A percentile compares a stretch with the other conserved stretches of the same genome.
Conservation (phyloP, 1,140 invertebrate genomes). For the Hycleus phaleratus region DNA sequence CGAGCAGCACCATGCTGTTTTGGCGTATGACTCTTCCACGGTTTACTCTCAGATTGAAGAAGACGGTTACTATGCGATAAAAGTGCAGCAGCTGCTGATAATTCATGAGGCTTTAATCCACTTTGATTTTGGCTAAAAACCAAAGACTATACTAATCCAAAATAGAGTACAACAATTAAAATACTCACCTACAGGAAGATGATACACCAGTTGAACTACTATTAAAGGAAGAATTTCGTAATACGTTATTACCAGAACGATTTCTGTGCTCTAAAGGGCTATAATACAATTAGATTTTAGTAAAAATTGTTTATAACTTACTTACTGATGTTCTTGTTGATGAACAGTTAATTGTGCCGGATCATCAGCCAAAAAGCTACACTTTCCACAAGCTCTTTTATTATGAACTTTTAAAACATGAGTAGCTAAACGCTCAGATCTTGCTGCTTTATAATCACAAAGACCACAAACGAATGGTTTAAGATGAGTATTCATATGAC, state of each 20-base stretch:
- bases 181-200: slow-evolving; percentile 18
- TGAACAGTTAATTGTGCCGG: slow-evolving; percentile 67
- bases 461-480: slow-evolving; percentile 83
- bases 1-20: slow-evolving; percentile 49
- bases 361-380: slow-evolving; percentile 76
- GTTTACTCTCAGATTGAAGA: slow-evolving; percentile 33
- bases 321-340: slow-evolving; percentile 60
- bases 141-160: not conserved
- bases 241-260: slow-evolving; percentile 28
- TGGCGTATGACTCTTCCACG: slow-evolving; percentile 37
- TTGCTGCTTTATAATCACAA: slow-evolving; percentile 85
- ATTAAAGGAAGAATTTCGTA: slow-evolving; percentile 29
- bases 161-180: not conserved
- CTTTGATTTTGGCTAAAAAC: slow-evolving; percentile 10
- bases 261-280: slow-evolving; percentile 39
- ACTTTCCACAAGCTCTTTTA: slow-evolving; percentile 79
- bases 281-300: slow-evolving; percentile 19
- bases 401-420: slow-evolving; percentile 88
- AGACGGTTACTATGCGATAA: slow-evolving; percentile 34
- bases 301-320: slow-evolving; percentile 20
- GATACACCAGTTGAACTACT: slow-evolving; percentile 3
- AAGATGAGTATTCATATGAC: slow-evolving; percentile 85
- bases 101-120: slow-evolving; percentile 26
- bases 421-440: slow-evolving; percentile 75
- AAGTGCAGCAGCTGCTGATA: slow-evolving; percentile 29